phyloP scores from a whole-genome alignment of 2,888 invertebrate species.

The Sepioteuthis lessoniana region DNA sequence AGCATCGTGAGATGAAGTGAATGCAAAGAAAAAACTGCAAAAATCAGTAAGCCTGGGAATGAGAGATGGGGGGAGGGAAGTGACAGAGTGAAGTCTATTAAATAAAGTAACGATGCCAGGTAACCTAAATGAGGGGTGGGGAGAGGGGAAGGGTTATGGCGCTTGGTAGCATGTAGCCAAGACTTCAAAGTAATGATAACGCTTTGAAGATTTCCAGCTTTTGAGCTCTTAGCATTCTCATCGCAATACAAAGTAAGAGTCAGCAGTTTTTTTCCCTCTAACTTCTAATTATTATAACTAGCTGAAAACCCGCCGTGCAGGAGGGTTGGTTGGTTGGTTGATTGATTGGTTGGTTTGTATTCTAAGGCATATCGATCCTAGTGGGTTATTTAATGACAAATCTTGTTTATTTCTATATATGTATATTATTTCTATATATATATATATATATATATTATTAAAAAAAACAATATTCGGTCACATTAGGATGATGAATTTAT shows the following conservation, averaged over 20 bases:
- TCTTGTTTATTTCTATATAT: no score
- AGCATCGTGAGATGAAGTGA: background rate
- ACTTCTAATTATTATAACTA: background rate
- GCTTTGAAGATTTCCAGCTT: background rate
- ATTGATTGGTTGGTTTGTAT: no score
- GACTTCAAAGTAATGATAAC: background rate
- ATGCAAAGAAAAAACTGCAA: background rate
- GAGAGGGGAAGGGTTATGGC: background rate
- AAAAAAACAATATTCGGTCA: no score
- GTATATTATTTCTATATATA: no score
- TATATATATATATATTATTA: no score
- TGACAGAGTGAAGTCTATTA: background rate
- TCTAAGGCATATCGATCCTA: no score
- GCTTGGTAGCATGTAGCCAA: background rate
- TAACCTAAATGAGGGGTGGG: background rate
- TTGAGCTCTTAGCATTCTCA: background rate
- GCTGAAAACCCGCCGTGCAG: no score
- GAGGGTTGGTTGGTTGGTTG: no score
- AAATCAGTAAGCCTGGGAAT: background rate
- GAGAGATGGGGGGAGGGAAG: background rate
- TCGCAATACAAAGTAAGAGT: background rate
- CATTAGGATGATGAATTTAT: no score
- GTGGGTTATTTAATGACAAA: no score
- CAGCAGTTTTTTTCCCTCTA: background rate
- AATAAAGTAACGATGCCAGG: background rate